Evolutionary conservation across 2,113 vertebrate genomes (phyloP).

Genomic region (Pseudorectes ferrugineus): DNA sequence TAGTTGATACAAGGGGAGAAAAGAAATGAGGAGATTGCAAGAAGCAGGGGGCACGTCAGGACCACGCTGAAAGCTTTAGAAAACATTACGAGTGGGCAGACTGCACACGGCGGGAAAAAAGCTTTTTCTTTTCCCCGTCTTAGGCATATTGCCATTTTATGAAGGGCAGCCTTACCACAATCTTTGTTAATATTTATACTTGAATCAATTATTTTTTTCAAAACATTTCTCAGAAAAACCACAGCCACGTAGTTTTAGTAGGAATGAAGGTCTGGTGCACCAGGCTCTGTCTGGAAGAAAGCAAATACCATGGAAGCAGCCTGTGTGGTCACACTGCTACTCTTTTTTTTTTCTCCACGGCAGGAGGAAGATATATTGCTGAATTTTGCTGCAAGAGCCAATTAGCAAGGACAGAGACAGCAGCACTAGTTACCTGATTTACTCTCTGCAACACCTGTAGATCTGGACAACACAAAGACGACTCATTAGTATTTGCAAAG

Average conservation of each 20-base stretch:
- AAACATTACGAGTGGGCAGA: background rate
- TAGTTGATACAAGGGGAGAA: background rate
- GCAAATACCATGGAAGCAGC: background rate
- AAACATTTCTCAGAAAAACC: conserved; percentile 13
- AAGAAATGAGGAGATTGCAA: background rate
- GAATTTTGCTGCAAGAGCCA: background rate
- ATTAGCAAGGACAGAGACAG: background rate
- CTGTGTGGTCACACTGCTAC: background rate
- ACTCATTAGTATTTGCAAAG: background rate
- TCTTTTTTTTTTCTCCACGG: background rate
- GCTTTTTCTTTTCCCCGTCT: background rate
- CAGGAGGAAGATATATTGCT: background rate
- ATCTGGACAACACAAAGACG: background rate
- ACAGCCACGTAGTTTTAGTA: background rate
- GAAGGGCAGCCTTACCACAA: background rate
- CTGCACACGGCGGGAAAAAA: background rate
- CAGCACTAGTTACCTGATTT: background rate
- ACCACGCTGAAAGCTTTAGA: background rate
- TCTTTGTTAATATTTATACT: conserved; percentile 6
- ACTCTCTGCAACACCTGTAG: background rate
- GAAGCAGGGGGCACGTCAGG: background rate
- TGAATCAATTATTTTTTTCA: background rate
- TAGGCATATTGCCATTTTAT: background rate
- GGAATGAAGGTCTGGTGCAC: background rate
- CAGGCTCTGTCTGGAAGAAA: background rate